A percentile compares a stretch with the other conserved stretches of the same genome.
phyloP scores from a whole-genome alignment of 2,888 invertebrate genomes.

The Merodon equestris region DNA sequence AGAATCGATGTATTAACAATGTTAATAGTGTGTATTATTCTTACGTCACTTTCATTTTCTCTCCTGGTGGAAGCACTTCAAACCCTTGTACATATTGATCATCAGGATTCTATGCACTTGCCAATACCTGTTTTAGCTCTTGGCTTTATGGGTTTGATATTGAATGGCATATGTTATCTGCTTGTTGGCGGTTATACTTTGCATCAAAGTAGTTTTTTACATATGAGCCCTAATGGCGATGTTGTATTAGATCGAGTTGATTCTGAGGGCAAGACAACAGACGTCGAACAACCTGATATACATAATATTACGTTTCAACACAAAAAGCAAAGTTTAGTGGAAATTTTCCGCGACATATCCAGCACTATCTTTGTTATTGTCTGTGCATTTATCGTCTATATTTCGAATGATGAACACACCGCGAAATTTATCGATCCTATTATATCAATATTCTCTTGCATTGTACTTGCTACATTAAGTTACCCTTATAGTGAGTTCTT shows the following conservation, averaged over 20 bases:
- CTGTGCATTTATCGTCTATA: slow-evolving; percentile 82
- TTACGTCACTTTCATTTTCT: slow-evolving; percentile 90
- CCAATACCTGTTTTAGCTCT: slow-evolving; percentile 87
- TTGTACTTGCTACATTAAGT: slow-evolving; percentile 85
- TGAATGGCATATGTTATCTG: slow-evolving; percentile 89
- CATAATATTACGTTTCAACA: slow-evolving; percentile 72
- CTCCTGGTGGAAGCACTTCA: slow-evolving; percentile 90
- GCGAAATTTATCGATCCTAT: slow-evolving; percentile 88
- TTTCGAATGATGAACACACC: slow-evolving; percentile 80
- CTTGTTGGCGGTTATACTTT: slow-evolving; percentile 89
- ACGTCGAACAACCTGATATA: slow-evolving; percentile 69
- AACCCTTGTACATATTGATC: slow-evolving; percentile 86
- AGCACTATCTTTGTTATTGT: slow-evolving; percentile 88
- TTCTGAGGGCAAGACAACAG: slow-evolving; percentile 74
- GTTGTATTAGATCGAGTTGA: slow-evolving; percentile 82
- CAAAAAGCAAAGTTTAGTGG: slow-evolving; percentile 81
- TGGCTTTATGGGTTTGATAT: slow-evolving; percentile 84
- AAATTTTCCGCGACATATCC: slow-evolving; percentile 83
- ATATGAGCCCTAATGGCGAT: slow-evolving; percentile 82
- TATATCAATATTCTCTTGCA: slow-evolving; percentile 87
- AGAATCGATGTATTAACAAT: slow-evolving; percentile 92
- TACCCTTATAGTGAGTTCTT: slow-evolving; percentile 89
- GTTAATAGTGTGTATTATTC: slow-evolving; percentile 88
- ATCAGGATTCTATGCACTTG: slow-evolving; percentile 86
- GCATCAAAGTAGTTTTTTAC: slow-evolving; percentile 85